phyloP scores from a whole-genome alignment of 2,888 invertebrate species.

The Sicus ferrugineus region DNA sequence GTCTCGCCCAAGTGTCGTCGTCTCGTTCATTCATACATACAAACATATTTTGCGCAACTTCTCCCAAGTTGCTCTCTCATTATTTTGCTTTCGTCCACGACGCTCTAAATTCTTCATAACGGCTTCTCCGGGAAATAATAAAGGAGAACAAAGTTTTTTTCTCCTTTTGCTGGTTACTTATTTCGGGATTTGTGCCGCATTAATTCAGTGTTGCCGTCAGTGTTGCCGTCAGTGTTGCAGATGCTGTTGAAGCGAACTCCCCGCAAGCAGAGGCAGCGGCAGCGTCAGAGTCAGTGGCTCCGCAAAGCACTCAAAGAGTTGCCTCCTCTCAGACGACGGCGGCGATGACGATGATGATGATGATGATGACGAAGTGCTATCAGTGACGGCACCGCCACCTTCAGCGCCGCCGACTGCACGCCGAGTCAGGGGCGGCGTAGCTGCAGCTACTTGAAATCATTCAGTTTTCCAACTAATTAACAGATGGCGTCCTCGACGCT shows the following conservation, averaged over 20 bases:
- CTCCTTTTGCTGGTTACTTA: neutral
- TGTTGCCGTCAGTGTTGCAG: neutral
- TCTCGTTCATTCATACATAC: too few relatives aligned
- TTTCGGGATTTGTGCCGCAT: neutral
- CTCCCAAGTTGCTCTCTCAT: neutral
- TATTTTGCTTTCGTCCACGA: neutral
- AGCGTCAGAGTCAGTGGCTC: neutral
- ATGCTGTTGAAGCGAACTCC: neutral
- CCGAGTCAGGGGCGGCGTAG: neutral
- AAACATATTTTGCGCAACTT: neutral
- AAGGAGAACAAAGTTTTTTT: neutral
- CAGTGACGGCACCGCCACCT: neutral
- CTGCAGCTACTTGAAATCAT: neutral
- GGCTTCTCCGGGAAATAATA: neutral
- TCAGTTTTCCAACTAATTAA: constrained; percentile 18
- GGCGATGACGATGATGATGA: neutral
- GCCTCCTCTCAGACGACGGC: neutral
- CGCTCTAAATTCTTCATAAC: neutral
- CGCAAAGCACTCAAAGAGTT: neutral
- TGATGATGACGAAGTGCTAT: neutral
- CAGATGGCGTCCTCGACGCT: constrained; percentile 6
- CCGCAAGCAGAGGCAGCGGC: neutral
- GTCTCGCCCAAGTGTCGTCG: constrained; percentile 40
- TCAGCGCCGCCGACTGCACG: neutral
- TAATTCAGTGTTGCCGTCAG: neutral